Evolutionary conservation across 2,888 invertebrate species (phyloP).

Genomic region (Heterodera filipjevi): DNA sequence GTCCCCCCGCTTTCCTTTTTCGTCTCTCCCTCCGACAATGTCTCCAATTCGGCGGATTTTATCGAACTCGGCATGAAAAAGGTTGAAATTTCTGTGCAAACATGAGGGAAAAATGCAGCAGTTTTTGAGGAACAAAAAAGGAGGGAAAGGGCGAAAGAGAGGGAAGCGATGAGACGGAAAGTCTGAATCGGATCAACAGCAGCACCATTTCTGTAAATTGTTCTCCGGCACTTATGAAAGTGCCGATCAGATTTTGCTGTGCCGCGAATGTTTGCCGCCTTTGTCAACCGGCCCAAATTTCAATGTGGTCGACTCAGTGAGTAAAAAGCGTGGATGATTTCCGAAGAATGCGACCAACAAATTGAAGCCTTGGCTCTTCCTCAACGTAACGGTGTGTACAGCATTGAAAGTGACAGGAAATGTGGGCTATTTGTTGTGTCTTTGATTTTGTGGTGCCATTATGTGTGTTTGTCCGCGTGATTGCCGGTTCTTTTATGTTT

Average conservation of each 20-base stretch:
- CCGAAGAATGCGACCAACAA: conserved; percentile 99
- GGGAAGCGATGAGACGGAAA: background rate
- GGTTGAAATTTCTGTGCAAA: too few species aligned
- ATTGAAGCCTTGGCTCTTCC: conserved; percentile 99
- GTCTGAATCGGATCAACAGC: background rate
- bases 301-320: background rate
- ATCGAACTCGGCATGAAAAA: background rate
- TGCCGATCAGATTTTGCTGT: background rate
- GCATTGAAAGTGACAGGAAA: background rate
- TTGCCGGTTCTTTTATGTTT: conserved; percentile 20
- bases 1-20: background rate
- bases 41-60: background rate
- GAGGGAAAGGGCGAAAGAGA: background rate
- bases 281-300: background rate
- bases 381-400: conserved; percentile 90
- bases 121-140: background rate
- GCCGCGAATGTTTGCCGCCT: background rate
- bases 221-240: background rate
- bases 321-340: conserved; percentile 97
- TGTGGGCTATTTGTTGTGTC: background rate
- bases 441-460: background rate
- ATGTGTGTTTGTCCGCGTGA: background rate
- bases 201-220: background rate
- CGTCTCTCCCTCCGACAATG: conserved; percentile 3
- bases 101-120: background rate